Evolutionary conservation across 2,888 invertebrate genomes (phyloP).

Genomic region (Dendrolimus pini): DNA sequence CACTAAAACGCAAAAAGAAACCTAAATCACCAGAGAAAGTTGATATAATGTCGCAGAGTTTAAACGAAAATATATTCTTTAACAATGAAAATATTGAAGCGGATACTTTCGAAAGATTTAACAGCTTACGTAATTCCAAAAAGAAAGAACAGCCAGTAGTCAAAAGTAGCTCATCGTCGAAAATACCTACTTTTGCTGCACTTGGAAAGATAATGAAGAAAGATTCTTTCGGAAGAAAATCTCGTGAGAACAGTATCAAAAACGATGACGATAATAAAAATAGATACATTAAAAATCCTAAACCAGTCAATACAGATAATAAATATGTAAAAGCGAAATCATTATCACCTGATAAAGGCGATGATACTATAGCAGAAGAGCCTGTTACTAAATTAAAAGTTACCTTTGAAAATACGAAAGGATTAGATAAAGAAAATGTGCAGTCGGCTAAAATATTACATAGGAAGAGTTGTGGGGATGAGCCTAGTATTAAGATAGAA

Average conservation of each 20-base stretch:
- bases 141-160: slow-evolving; percentile 56
- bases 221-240: slow-evolving; percentile 58
- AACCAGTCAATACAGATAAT: slow-evolving; percentile 46
- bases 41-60: slow-evolving; percentile 72
- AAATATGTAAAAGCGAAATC: slow-evolving; percentile 66
- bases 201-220: slow-evolving; percentile 70
- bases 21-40: slow-evolving; percentile 58
- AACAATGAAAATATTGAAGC: slow-evolving; percentile 67
- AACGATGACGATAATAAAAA: slow-evolving; percentile 46
- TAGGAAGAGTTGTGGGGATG: slow-evolving; percentile 69
- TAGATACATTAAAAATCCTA: slow-evolving; percentile 59
- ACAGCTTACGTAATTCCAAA: slow-evolving; percentile 61
- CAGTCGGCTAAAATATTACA: slow-evolving; percentile 33
- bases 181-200: slow-evolving; percentile 69
- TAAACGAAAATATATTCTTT: slow-evolving; percentile 71
- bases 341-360: slow-evolving; percentile 52
- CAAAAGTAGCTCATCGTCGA: slow-evolving; percentile 64
- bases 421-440: slow-evolving; percentile 8
- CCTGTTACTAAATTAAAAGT: slow-evolving; percentile 22
- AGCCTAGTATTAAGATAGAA: slow-evolving; percentile 46
- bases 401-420: slow-evolving; percentile 20
- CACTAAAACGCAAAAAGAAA: slow-evolving; percentile 63
- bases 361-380: slow-evolving; percentile 47
- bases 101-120: slow-evolving; percentile 61
- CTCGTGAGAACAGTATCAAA: slow-evolving; percentile 39